These are phyloP conservation scores for Mohoua ochrocephala DNA, from an alignment of 2,113 vertebrate genomes.

Conservation along the genomic window DNA sequence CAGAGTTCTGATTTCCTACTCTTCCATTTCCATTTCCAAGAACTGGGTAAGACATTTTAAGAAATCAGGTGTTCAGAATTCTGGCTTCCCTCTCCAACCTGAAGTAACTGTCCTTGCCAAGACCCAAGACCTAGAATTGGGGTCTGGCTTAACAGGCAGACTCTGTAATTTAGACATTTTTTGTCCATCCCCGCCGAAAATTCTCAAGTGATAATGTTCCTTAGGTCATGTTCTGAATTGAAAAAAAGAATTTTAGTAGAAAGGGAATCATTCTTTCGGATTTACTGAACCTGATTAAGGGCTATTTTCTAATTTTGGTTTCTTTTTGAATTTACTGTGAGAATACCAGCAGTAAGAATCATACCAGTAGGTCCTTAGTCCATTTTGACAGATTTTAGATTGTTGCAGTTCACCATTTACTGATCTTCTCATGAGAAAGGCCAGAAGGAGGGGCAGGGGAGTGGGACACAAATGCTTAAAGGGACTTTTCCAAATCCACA, in stretches of 20 bases:
- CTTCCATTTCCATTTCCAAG: not conserved
- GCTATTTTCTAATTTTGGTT: not conserved
- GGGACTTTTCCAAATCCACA: not conserved
- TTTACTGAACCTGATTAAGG: not conserved
- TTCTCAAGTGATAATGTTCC: not conserved
- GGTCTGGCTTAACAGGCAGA: not conserved
- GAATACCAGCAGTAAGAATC: not conserved
- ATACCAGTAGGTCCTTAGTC: not conserved
- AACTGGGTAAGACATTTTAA: not conserved
- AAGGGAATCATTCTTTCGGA: not conserved
- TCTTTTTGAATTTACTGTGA: not conserved
- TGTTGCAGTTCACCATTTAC: not conserved
- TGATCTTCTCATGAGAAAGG: not conserved
- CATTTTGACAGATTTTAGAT: not conserved
- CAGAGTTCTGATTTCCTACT: not conserved
- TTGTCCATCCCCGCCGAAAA: not conserved
- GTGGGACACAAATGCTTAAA: not conserved
- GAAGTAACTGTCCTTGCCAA: not conserved
- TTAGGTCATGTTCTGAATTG: not conserved
- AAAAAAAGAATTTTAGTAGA: not conserved
- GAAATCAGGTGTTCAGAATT: not conserved
- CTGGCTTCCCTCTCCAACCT: not conserved
- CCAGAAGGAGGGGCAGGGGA: accelerated
- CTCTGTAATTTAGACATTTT: not conserved
- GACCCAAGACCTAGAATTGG: not conserved